These are phyloP conservation scores for Taenioides sp. DNA, from an alignment of 2,797 vertebrate genomes.

Conservation along the genomic window DNA sequence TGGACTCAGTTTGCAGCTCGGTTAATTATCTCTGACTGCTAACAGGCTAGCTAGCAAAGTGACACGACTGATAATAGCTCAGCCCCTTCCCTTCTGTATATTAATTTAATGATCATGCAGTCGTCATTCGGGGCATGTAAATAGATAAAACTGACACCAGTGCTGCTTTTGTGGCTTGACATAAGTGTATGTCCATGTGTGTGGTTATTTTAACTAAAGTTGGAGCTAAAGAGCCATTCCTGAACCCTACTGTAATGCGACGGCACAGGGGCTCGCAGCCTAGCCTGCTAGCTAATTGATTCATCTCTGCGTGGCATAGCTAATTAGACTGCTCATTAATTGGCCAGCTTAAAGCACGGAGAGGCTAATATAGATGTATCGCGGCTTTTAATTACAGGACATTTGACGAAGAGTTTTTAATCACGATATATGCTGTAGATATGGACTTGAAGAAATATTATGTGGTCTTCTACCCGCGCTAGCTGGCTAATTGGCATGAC, in stretches of 20 bases:
- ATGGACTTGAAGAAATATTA: slow-evolving; percentile 48
- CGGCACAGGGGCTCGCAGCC: slow-evolving; percentile 55
- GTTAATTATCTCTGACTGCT: slow-evolving; percentile 75
- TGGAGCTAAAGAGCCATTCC: slow-evolving; percentile 45
- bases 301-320: slow-evolving; percentile 66
- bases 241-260: slow-evolving; percentile 67
- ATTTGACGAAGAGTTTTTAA: slow-evolving; percentile 26
- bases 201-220: slow-evolving; percentile 43
- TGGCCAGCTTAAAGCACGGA: slow-evolving; percentile 53
- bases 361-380: slow-evolving; percentile 12
- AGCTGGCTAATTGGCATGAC: slow-evolving; percentile 81
- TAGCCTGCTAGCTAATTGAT: slow-evolving; percentile 81
- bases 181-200: slow-evolving; percentile 24
- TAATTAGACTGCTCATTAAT: slow-evolving; percentile 81
- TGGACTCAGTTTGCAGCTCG: slow-evolving; percentile 64
- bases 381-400: slow-evolving; percentile 26
- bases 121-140: slow-evolving; percentile 8
- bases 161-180: slow-evolving; percentile 26
- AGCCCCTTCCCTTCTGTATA: slow-evolving; percentile 47
- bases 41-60: slow-evolving; percentile 80
- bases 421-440: slow-evolving; percentile 28
- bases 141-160: slow-evolving; percentile 13
- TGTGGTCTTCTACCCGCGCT: slow-evolving; percentile 65
- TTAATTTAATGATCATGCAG: slow-evolving; percentile 50
- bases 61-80: slow-evolving; percentile 73